These are phyloP conservation scores for Phenacoccus solenopsis DNA, from an alignment of 1,140 invertebrate genomes.

Conservation along the genomic window DNA sequence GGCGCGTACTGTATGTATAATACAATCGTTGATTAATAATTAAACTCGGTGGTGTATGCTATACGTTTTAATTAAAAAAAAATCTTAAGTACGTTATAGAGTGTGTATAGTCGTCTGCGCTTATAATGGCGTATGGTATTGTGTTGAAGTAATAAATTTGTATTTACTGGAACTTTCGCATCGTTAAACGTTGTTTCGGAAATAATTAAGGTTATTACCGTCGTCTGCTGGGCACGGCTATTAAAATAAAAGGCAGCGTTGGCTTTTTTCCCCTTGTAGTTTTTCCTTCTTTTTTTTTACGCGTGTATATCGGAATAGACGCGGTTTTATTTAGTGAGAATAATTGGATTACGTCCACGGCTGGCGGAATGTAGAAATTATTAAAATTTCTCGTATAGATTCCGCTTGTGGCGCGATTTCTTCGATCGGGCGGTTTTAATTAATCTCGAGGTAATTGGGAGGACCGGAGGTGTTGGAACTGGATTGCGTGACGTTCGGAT, in stretches of 20 bases:
- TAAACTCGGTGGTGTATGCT: background rate
- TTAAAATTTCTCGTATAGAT: too few relatives aligned
- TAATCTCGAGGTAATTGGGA: too few relatives aligned
- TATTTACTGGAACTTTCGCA: background rate
- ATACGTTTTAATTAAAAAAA: conserved; percentile 3
- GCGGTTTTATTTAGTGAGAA: background rate
- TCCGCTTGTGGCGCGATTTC: too few relatives aligned
- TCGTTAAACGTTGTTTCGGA: background rate
- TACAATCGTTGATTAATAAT: background rate
- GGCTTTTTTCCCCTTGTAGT: too few relatives aligned
- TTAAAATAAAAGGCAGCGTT: background rate
- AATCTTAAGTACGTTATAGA: background rate
- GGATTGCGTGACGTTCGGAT: too few relatives aligned
- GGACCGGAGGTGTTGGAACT: too few relatives aligned
- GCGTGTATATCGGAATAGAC: background rate
- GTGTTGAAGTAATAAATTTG: background rate
- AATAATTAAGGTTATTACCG: background rate
- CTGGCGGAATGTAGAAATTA: too few relatives aligned
- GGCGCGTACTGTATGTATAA: background rate
- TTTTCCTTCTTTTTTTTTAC: background rate
- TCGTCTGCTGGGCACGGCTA: background rate
- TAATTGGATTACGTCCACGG: background rate
- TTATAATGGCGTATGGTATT: background rate
- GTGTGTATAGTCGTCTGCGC: background rate
- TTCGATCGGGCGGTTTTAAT: too few relatives aligned